Evolutionary conservation across 2,797 vertebrate species (phyloP), one percentile per base, ranked within the genome.

Genomic region (Muscicapa striata): DNA sequence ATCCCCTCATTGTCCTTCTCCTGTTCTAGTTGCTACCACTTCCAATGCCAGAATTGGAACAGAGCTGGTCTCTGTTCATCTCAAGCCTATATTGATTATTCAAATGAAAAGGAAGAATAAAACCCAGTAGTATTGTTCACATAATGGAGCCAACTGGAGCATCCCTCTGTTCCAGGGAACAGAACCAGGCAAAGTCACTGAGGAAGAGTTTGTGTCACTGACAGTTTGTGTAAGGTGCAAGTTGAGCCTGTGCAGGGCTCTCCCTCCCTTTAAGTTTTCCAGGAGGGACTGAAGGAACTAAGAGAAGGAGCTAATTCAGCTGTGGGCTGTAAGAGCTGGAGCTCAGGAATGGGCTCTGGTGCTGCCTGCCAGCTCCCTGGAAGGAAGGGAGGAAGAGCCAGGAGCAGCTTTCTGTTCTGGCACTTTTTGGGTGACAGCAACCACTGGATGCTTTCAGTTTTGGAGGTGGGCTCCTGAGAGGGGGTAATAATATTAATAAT

Each of bases 401-500:
- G 38, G 68, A 11, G 6, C 16, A 66, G 29, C n/a, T 58, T 45
- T 52, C 29, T 73, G 38, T 52, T 23, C 23, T 58, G 59, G 11
- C 34, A 26, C 30, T 23, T 48, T 68, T 24, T 34, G 57, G 23
- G 23, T 40, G 43, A 14, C 29, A 80, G 4, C 16, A 58, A 7
- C 26, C 52, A 6, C 13, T 30, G 45, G 24, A 6, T 62, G 9
- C 5, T 55, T 32, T 24, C 57, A 55, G 24, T 14, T 68, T 23
- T 61, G 46, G 32, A 24, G 26, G 6, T n/a, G 29, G 20, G 32
- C 22, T 77, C 27, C 74, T 46, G 5, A 12, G 3, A 68, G 1
- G 3, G 3, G 16, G 9, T 2, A 8, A 8, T 0, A 12, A 4
- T 1, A 8, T 26, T 49, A 49, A 49, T 49, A 49, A 49, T 49